phyloP scores from a whole-genome alignment of 2,113 vertebrate species.

The Silurus glanis region DNA sequence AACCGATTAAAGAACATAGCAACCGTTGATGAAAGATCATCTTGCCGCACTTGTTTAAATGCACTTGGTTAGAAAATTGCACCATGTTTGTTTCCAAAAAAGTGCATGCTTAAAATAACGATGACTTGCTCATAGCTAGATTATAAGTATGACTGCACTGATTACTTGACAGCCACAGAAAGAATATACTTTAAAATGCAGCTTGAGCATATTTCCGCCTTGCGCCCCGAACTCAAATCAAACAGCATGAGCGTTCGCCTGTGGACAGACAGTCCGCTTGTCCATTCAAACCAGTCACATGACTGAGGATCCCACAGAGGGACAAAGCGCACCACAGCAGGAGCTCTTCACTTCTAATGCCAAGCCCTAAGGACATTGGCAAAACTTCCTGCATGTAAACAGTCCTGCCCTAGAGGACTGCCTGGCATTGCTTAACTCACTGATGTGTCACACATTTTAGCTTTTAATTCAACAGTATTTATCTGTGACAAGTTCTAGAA shows the following conservation, averaged over 20 bases:
- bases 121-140: not conserved
- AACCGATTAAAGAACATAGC: slow-evolving; percentile 19
- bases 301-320: slow-evolving; percentile 65
- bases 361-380: slow-evolving; percentile 50
- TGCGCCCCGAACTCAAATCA: slow-evolving; percentile 2
- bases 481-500: not conserved
- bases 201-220: not conserved
- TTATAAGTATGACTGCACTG: not conserved
- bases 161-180: not conserved
- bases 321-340: slow-evolving; percentile 71
- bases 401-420: slow-evolving; percentile 45
- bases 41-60: not conserved
- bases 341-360: slow-evolving; percentile 52
- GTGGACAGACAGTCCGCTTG: slow-evolving; percentile 63
- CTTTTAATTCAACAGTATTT: not conserved
- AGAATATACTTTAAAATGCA: not conserved
- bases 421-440: slow-evolving; percentile 33
- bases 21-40: slow-evolving; percentile 15
- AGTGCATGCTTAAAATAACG: not conserved
- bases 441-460: slow-evolving; percentile 41
- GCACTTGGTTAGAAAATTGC: slow-evolving; percentile 23
- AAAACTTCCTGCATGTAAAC: slow-evolving; percentile 59
- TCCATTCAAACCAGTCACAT: slow-evolving; percentile 80
- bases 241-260: slow-evolving; percentile 34
- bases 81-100: slow-evolving; percentile 5